phyloP scores from a whole-genome alignment of 64 coral and sea anemone species.

The Montipora cactus region DNA sequence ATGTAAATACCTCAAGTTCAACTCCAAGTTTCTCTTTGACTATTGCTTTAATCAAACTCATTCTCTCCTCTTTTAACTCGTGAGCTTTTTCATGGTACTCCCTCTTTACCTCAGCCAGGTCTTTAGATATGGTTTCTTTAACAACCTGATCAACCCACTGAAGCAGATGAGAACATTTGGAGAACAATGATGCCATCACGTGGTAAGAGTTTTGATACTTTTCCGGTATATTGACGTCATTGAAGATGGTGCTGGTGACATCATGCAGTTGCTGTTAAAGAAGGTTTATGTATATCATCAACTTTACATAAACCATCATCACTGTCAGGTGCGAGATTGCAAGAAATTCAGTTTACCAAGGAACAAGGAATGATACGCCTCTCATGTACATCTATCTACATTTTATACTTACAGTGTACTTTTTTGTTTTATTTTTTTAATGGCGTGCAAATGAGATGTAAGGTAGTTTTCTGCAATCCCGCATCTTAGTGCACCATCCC shows the following conservation, averaged over 20 bases:
- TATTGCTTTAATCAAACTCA: slow-evolving; percentile 80
- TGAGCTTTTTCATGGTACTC: slow-evolving; percentile 79
- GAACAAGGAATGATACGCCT: too few relatives aligned
- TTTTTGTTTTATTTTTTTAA: too few relatives aligned
- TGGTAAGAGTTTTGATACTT: slow-evolving; percentile 64
- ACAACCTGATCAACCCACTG: slow-evolving; percentile 84
- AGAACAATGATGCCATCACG: slow-evolving; percentile 50
- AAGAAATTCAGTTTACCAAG: too few relatives aligned
- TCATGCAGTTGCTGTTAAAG: slow-evolving; percentile 55
- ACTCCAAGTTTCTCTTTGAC: slow-evolving; percentile 82
- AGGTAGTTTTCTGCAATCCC: too few relatives aligned
- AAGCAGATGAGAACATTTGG: slow-evolving; percentile 71
- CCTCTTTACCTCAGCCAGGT: slow-evolving; percentile 58
- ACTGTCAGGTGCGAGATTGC: too few relatives aligned
- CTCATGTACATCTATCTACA: too few relatives aligned
- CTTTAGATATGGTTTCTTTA: slow-evolving; percentile 74
- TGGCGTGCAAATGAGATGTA: too few relatives aligned
- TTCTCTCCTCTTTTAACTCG: slow-evolving; percentile 89
- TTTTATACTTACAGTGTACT: too few relatives aligned
- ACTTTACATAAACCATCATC: too few relatives aligned
- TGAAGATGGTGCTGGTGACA: slow-evolving; percentile 83
- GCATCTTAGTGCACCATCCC: too few relatives aligned
- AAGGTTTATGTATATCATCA: neutral
- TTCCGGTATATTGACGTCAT: slow-evolving; percentile 76
- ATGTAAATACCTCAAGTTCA: slow-evolving; percentile 25